These are phyloP conservation scores for Tapirus terrestris DNA, from an alignment of 2,113 vertebrate genomes.

Conservation along the genomic window DNA sequence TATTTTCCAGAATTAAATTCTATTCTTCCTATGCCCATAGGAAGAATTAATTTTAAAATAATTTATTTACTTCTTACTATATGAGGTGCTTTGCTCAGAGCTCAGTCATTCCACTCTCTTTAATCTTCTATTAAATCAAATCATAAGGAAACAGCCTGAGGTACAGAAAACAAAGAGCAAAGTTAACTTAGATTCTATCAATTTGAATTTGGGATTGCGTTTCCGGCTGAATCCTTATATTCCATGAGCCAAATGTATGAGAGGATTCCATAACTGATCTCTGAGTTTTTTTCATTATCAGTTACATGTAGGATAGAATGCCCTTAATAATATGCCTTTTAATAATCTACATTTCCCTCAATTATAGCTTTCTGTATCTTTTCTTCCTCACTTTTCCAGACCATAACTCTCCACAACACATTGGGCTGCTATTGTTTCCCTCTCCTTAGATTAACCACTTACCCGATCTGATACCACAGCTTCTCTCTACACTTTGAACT, in stretches of 20 bases:
- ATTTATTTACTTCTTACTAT: not conserved
- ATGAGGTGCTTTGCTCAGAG: not conserved
- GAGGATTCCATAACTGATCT: not conserved
- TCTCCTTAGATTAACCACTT: not conserved
- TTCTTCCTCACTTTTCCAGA: not conserved
- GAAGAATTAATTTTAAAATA: not conserved
- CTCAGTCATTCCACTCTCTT: not conserved
- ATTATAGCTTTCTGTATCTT: not conserved
- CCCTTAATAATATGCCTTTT: not conserved
- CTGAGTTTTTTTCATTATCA: not conserved
- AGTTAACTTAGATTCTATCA: not conserved
- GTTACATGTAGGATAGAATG: not conserved
- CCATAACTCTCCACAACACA: not conserved
- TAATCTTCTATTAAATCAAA: not conserved
- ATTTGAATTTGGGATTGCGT: not conserved
- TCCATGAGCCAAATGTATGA: not conserved
- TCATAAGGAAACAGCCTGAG: not conserved
- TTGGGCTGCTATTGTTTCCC: not conserved
- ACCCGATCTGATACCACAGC: not conserved
- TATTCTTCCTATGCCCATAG: not conserved
- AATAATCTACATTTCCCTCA: not conserved
- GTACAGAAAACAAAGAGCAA: not conserved
- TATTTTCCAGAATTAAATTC: not conserved
- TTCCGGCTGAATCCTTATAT: not conserved
- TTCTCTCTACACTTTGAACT: not conserved